Percentiles rank a stretch among this genome's conserved stretches.
phyloP scores from a whole-genome alignment of 2,888 invertebrate genomes.

The Meghimatium bilineatum region DNA sequence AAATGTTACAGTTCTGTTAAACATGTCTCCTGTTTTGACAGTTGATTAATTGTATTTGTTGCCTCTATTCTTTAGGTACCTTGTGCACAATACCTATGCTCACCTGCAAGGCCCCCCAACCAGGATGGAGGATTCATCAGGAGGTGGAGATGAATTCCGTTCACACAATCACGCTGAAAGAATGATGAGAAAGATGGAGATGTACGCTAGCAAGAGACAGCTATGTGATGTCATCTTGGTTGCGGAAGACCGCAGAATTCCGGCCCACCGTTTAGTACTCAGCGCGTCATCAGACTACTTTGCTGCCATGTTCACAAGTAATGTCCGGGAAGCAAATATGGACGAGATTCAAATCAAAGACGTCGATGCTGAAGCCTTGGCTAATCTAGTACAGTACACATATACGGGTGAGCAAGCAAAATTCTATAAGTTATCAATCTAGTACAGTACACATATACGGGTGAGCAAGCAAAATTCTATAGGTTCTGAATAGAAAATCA shows the following conservation, averaged over 20 bases:
- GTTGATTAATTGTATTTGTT: not conserved
- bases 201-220: slow-evolving; percentile 88
- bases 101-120: slow-evolving; percentile 54
- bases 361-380: slow-evolving; percentile 90
- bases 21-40: not conserved
- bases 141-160: slow-evolving; percentile 72
- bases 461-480: too few relatives aligned
- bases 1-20: too few relatives aligned
- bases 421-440: too few relatives aligned
- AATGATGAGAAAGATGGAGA: slow-evolving; percentile 88
- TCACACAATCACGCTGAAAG: slow-evolving; percentile 85
- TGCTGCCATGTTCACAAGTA: slow-evolving; percentile 95
- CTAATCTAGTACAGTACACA: slow-evolving; percentile 90
- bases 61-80: slow-evolving; percentile 60
- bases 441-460: too few relatives aligned
- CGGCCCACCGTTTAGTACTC: slow-evolving; percentile 91
- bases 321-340: slow-evolving; percentile 88
- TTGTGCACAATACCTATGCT: slow-evolving; percentile 73
- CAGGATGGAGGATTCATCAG: slow-evolving; percentile 51
- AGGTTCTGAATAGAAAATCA: too few relatives aligned
- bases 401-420: slow-evolving; percentile 85
- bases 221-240: slow-evolving; percentile 92
- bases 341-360: slow-evolving; percentile 89
- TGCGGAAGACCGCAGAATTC: slow-evolving; percentile 84
- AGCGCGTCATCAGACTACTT: slow-evolving; percentile 96